Evolutionary conservation across 2,113 vertebrate genomes (phyloP), one percentile per base, ranked within the genome.

Genomic region (Hippocampus guttulatus): DNA sequence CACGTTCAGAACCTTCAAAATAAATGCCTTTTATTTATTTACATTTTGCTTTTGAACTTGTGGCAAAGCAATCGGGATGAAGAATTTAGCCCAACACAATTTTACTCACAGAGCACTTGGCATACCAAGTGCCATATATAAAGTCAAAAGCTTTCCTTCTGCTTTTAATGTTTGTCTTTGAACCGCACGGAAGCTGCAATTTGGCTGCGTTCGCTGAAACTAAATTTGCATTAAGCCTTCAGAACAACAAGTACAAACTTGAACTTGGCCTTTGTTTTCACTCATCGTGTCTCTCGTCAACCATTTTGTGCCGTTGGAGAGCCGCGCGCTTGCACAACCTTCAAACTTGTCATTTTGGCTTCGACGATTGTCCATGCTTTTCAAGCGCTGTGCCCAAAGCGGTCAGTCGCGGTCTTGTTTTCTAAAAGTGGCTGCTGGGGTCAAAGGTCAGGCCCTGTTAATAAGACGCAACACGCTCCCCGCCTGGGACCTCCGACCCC

Each of bases 361-460:
- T 30, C 43, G 14, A 45, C 4, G 15, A 20, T 21, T 16, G 40
- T 47, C 43, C 30, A 30, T 21, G 38, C 43, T 45, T 47, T 63
- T 70, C 57, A 67, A 25, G 23, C 61, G 49, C 71, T 38, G 70
- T 64, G 78, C 54, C 70, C 74, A 77, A 77, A 86, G 82, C 73
- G 82, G 67, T 49, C 47, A 85, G 88, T 87, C 82, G 82, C 81
- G 78, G 84, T 82, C 60, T 38, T 43, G 75, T 80, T 85, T 87
- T 75, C 71, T 73, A 66, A 81, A 38, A 79, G 81, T 89, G 86
- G 75, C 81, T 81, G 52, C 45, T 58, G 75, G 73, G 90, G 88
- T 91, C 91, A 87, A 67, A 85, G 91, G 87, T 88, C 88, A 88
- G 81, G n/a, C 15, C 67, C 80, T 84, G 90, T 90, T 92, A 91